Evolutionary conservation across 2,113 vertebrate genomes (phyloP).

Genomic region (Gopherus evgoodei): DNA sequence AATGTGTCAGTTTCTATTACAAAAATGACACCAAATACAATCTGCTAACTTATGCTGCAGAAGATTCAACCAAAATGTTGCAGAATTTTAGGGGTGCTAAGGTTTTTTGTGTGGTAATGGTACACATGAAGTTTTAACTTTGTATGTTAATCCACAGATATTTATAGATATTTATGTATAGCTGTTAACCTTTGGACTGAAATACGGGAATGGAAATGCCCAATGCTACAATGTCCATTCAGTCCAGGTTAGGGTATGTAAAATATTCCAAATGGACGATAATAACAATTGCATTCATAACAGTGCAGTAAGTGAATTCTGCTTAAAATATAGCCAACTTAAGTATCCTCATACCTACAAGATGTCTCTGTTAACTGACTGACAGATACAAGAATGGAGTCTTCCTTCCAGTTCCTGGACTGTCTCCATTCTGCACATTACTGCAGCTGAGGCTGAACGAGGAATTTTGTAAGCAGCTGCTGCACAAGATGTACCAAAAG

Average conservation of each 20-base stretch:
- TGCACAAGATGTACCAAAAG: background rate
- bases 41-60: background rate
- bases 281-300: background rate
- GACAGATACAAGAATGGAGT: background rate
- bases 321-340: background rate
- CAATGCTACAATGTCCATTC: constrained; percentile 11
- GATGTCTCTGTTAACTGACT: background rate
- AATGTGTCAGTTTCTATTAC: background rate
- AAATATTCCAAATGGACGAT: background rate
- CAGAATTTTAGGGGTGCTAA: background rate
- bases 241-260: background rate
- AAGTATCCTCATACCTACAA: background rate
- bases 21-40: fast-evolving
- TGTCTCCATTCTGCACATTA: background rate
- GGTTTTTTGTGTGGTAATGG: background rate
- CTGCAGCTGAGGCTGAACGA: constrained; percentile 13
- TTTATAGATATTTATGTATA: constrained; percentile 63
- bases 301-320: background rate
- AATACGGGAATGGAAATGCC: background rate
- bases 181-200: constrained; percentile 58
- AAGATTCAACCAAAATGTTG: background rate
- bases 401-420: background rate
- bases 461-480: background rate
- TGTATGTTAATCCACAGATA: constrained; percentile 41
- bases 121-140: background rate